Base-by-base conservation (phyloP, 2,113 vertebrate species). In the Hiodon alosoides region DNA sequence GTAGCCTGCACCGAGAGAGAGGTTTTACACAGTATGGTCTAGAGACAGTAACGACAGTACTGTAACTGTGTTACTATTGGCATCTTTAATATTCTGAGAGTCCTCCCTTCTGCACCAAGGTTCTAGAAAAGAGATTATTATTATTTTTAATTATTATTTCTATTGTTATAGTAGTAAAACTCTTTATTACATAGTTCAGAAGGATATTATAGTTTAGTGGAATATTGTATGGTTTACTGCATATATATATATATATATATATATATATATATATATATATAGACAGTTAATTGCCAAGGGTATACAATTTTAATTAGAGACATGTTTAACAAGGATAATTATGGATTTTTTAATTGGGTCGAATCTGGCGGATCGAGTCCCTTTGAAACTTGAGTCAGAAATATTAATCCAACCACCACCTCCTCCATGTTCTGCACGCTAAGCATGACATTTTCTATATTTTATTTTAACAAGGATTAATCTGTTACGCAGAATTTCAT, bases 271-370 rank as follows among this genome's bases (percentile, higher is more conserved):
- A 46, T 71, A 31, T 71, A 31, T 6, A 53, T 7, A 52, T 3
- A 50, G 58, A 48, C n/a, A 62, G 71, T 72, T 72, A 72, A 75
- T 75, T 67, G 64, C 73, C 65, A 8, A 9, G 72, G 72, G 73
- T 58, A 54, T 68, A 16, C 73, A 68, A 48, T 58, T 57, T 59
- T 54, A 68, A 67, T 74, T 75, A 67, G 73, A 51, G 11, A 46
- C 65, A 11, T 31, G 68, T 75, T 75, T 75, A 58, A 68, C 46
- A 17, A 10, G 5, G 65, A 67, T 75, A 75, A 67, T 75, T 75
- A 75, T 75, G 73, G 73, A 75, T 75, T 58, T 74, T 74, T 67
- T 67, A 74, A 75, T 66, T 75, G 73, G 73, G 73, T 75, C 64
- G 48, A 51, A 67, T 59, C 46, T 68, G 46, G 54, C 13, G 13